phyloP scores from a whole-genome alignment of 2,888 invertebrate species.

The Orgyia antiqua region DNA sequence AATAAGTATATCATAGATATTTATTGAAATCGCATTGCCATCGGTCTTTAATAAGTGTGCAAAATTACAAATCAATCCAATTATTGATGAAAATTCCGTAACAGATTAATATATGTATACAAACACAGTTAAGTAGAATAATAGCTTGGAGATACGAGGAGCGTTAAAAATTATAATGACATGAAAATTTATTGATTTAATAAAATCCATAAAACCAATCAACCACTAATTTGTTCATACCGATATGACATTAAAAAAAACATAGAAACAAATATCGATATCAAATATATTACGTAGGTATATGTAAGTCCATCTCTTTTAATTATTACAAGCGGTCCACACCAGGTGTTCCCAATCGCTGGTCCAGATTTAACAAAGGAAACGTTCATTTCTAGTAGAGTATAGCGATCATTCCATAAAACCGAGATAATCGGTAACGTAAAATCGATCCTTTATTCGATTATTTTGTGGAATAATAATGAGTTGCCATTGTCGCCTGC shows the following conservation, averaged over 20 bases:
- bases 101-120: too few species aligned
- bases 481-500: conserved; percentile 53
- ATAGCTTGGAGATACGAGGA: background rate
- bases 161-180: background rate
- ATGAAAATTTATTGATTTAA: too few species aligned
- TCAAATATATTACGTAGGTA: conserved; percentile 9
- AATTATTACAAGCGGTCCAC: conserved; percentile 33
- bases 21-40: too few species aligned
- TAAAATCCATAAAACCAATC: too few species aligned
- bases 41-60: too few species aligned
- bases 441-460: conserved; percentile 49
- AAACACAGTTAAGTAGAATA: too few species aligned
- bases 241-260: background rate
- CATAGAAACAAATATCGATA: conserved; percentile 16
- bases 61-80: too few species aligned
- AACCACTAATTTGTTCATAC: too few species aligned
- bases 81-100: too few species aligned
- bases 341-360: conserved; percentile 52
- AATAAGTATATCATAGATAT: too few species aligned
- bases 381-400: conserved; percentile 39
- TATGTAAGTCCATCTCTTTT: conserved; percentile 35
- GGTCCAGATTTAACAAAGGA: conserved; percentile 44
- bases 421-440: conserved; percentile 50
- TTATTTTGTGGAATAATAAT: conserved; percentile 64
- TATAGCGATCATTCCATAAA: conserved; percentile 51